phyloP scores from a whole-genome alignment of 2,797 vertebrate species.

The Pseudochaenichthys georgianus region DNA sequence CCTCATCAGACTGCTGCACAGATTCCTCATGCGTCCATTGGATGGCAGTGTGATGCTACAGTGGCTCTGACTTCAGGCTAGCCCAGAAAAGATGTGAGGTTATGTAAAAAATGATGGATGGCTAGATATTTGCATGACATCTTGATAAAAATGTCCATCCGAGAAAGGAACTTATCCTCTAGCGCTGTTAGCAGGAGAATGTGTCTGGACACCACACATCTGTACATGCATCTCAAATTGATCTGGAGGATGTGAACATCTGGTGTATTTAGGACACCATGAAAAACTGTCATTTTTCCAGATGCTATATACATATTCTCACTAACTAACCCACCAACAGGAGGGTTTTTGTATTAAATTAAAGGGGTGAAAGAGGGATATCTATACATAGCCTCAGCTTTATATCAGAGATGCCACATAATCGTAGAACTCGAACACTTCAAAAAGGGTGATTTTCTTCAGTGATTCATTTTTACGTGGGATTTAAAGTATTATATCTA shows the following conservation, averaged over 20 bases:
- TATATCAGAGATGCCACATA: constrained; percentile 12
- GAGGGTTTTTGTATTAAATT: not conserved
- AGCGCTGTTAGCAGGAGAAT: constrained; percentile 34
- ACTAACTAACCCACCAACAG: constrained; percentile 8
- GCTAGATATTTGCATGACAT: constrained; percentile 76
- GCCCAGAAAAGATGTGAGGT: constrained; percentile 47
- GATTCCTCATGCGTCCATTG: constrained; percentile 49
- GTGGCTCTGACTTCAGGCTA: constrained; percentile 13
- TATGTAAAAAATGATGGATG: constrained; percentile 77
- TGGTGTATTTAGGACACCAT: constrained; percentile 23
- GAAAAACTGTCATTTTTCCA: not conserved
- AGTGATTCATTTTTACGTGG: constrained; percentile 10
- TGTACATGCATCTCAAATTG: constrained; percentile 26
- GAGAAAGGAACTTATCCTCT: constrained; percentile 49
- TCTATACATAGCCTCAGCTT: constrained; percentile 11
- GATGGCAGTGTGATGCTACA: constrained; percentile 73
- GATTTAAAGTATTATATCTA: constrained; percentile 1
- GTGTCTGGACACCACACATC: constrained; percentile 37
- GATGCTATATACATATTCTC: not conserved
- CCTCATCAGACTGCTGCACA: not conserved
- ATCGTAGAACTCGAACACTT: constrained; percentile 18
- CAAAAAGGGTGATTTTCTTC: constrained; percentile 22
- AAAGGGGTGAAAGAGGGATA: not conserved
- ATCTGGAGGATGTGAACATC: constrained; percentile 20
- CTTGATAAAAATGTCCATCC: constrained; percentile 71